Conservation (phyloP, 2,888 invertebrate species). For the Oligia latruncula region DNA sequence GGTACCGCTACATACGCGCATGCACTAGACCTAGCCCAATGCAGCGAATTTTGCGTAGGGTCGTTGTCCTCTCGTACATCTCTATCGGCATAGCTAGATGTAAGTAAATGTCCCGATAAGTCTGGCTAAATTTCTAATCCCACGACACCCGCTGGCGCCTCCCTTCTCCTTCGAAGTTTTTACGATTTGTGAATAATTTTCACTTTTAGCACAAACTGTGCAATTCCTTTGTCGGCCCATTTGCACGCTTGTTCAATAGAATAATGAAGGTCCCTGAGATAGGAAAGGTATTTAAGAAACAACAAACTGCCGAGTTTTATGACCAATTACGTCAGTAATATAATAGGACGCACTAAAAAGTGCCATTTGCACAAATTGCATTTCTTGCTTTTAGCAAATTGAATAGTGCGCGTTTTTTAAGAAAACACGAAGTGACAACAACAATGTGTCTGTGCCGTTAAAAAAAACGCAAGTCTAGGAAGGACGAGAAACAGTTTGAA, state of each 20-base stretch:
- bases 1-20: constrained; percentile 86
- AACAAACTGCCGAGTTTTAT: constrained; percentile 76
- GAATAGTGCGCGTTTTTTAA: constrained; percentile 69
- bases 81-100: constrained; percentile 71
- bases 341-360: constrained; percentile 78
- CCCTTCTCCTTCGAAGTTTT: constrained; percentile 62
- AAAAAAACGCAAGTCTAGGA: constrained; percentile 79
- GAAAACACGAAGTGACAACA: constrained; percentile 46
- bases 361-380: constrained; percentile 85
- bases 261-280: constrained; percentile 68
- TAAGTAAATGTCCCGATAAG: constrained; percentile 72
- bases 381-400: constrained; percentile 74
- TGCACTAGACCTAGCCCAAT: constrained; percentile 90
- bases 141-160: constrained; percentile 44
- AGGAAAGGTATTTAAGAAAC: constrained; percentile 72
- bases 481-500: constrained; percentile 65
- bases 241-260: constrained; percentile 71
- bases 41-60: constrained; percentile 91
- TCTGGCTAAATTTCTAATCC: constrained; percentile 76
- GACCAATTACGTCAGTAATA: constrained; percentile 73
- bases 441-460: constrained; percentile 63
- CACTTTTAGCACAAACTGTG: constrained; percentile 78
- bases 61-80: constrained; percentile 86
- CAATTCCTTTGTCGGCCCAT: constrained; percentile 76
- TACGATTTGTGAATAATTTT: constrained; percentile 70